phyloP scores from a whole-genome alignment of 2,113 vertebrate species.

The Galemys pyrenaicus region DNA sequence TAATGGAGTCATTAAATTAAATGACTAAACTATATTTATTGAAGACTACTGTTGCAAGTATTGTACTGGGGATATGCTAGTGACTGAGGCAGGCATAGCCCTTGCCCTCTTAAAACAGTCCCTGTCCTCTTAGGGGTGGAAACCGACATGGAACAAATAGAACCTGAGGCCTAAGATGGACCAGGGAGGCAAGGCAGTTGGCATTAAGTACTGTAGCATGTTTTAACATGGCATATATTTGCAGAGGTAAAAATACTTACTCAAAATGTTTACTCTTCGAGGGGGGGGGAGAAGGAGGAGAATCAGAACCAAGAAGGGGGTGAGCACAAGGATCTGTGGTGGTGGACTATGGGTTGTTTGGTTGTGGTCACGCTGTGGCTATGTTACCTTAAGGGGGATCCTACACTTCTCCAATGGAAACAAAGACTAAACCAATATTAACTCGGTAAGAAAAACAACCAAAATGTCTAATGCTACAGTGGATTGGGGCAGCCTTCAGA shows the following conservation, averaged over 20 bases:
- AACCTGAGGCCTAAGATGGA: not conserved
- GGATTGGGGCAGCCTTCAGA: not conserved
- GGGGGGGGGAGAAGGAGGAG: too few relatives aligned
- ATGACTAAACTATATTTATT: not conserved
- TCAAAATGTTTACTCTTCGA: conserved; percentile 22
- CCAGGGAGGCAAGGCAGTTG: not conserved
- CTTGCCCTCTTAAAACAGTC: not conserved
- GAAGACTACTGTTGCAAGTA: not conserved
- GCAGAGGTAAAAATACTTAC: not conserved
- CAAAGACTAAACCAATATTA: not conserved
- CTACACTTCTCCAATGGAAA: too few relatives aligned
- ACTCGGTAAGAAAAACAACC: not conserved
- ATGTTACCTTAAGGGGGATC: too few relatives aligned
- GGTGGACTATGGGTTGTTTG: too few relatives aligned
- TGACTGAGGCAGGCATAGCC: not conserved
- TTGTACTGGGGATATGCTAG: not conserved
- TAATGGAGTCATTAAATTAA: not conserved
- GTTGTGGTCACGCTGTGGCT: too few relatives aligned
- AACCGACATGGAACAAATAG: not conserved
- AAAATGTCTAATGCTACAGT: too few relatives aligned
- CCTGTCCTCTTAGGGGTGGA: not conserved
- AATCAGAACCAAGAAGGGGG: too few relatives aligned
- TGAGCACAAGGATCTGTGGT: too few relatives aligned
- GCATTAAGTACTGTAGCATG: not conserved
- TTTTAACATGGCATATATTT: not conserved